Percentiles rank a stretch among this genome's conserved stretches.
These are phyloP conservation scores for Danio kyathit DNA, from an alignment of 2,797 vertebrate species.

Conservation along the genomic window DNA sequence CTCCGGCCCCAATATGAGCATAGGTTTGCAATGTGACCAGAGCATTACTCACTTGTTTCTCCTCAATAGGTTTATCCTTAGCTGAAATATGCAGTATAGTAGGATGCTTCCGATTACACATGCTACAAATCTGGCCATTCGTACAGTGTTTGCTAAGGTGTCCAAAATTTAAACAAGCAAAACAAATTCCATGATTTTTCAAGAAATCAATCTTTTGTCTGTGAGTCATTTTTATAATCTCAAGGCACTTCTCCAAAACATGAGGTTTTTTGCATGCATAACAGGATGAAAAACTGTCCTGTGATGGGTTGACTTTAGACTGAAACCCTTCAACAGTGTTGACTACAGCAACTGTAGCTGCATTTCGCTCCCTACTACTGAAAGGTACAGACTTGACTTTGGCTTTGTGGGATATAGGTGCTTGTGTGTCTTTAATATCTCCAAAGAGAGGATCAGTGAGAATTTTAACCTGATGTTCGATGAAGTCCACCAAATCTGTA, in stretches of 20 bases:
- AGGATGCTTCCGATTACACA: constrained; percentile 5
- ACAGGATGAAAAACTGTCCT: not conserved
- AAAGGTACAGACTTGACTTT: not conserved
- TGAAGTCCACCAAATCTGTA: not conserved
- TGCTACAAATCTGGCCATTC: not conserved
- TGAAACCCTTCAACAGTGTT: not conserved
- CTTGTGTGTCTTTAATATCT: constrained; percentile 7
- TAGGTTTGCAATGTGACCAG: not conserved
- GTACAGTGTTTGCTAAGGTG: constrained; percentile 22
- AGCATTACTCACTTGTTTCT: constrained; percentile 1
- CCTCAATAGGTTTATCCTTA: not conserved
- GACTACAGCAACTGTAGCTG: not conserved
- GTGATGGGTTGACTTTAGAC: not conserved
- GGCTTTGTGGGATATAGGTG: not conserved
- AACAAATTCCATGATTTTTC: constrained; percentile 20
- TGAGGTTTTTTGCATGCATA: not conserved
- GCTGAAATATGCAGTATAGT: not conserved
- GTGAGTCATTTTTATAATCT: not conserved
- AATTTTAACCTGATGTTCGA: constrained; percentile 14
- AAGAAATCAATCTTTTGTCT: constrained; percentile 21
- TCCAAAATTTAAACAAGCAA: constrained; percentile 9
- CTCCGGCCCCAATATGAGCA: constrained; percentile 18
- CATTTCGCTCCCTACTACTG: not conserved
- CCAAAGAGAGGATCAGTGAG: constrained; percentile 5
- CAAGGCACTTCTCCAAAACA: not conserved